phyloP scores from a whole-genome alignment of 2,113 vertebrate species.

The Emydocephalus ijimae region DNA sequence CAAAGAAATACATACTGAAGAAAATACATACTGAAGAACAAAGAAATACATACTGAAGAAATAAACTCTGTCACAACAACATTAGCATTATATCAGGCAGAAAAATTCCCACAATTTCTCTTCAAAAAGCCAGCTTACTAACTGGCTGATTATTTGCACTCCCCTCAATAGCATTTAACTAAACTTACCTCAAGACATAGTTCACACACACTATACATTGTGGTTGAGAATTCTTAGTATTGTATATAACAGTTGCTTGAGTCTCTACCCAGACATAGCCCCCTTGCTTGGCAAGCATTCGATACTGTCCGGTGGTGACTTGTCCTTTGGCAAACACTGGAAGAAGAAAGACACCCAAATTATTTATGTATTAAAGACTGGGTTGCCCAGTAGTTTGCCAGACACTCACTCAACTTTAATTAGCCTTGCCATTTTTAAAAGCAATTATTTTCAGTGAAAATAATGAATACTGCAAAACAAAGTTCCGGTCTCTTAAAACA shows the following conservation, averaged over 20 bases:
- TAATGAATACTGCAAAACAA: neutral
- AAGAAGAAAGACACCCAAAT: constrained; percentile 49
- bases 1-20: neutral
- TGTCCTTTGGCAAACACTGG: constrained; percentile 97
- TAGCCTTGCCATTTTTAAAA: neutral
- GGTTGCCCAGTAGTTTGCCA: neutral
- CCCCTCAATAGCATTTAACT: neutral
- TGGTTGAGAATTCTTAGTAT: constrained; percentile 96
- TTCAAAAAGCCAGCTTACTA: neutral
- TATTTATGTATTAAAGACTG: neutral
- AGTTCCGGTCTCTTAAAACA: neutral
- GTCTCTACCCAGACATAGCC: constrained; percentile 98
- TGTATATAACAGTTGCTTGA: constrained; percentile 98
- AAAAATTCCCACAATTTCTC: neutral
- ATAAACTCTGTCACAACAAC: neutral
- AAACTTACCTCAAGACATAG: constrained; percentile 90
- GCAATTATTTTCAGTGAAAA: neutral
- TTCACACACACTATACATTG: constrained; percentile 98
- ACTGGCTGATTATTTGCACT: neutral
- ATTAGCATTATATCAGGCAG: neutral
- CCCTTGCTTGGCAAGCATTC: constrained; percentile 94
- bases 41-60: neutral
- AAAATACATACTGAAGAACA: neutral
- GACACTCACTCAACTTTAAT: neutral
- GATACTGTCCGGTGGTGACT: constrained; percentile 94